Evolutionary conservation across 2,888 invertebrate species (phyloP).

Genomic region (Tetheella fluctuosa): DNA sequence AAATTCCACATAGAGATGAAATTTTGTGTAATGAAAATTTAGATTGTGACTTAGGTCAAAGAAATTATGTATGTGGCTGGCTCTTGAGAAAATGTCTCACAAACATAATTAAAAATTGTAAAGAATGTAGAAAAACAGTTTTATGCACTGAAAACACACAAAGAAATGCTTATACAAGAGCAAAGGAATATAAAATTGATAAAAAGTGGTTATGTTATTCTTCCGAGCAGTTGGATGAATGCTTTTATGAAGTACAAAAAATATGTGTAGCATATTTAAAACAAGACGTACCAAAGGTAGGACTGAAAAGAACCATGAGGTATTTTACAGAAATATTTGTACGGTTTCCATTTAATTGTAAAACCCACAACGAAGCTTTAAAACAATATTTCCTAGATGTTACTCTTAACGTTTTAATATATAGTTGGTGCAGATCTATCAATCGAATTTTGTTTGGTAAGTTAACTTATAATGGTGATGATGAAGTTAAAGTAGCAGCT

Average conservation of each 20-base stretch:
- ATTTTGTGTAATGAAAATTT: neutral
- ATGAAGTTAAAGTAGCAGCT: slow-evolving; percentile 14
- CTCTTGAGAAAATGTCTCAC: slow-evolving; percentile 29
- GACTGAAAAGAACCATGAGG: neutral
- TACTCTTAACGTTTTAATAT: slow-evolving; percentile 15
- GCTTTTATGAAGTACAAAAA: neutral
- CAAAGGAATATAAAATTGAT: neutral
- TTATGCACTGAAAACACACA: too few species aligned
- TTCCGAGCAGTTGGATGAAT: neutral
- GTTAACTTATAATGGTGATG: slow-evolving; percentile 16
- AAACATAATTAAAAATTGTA: slow-evolving; percentile 15
- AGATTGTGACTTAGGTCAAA: slow-evolving; percentile 23
- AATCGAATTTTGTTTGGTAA: slow-evolving; percentile 19
- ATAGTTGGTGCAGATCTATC: slow-evolving; percentile 23
- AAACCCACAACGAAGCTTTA: neutral
- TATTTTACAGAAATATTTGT: neutral
- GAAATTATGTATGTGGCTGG: slow-evolving; percentile 35
- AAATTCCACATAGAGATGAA: neutral
- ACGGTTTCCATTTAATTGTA: neutral
- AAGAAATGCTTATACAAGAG: neutral
- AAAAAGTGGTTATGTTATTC: neutral
- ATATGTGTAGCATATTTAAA: neutral
- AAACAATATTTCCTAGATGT: neutral
- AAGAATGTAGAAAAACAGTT: slow-evolving; percentile 19
- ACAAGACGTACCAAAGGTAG: neutral